Evolutionary conservation across 2,888 invertebrate species (phyloP), one percentile per base, ranked within the genome.

Genomic region (Vandiemenella viatica): DNA sequence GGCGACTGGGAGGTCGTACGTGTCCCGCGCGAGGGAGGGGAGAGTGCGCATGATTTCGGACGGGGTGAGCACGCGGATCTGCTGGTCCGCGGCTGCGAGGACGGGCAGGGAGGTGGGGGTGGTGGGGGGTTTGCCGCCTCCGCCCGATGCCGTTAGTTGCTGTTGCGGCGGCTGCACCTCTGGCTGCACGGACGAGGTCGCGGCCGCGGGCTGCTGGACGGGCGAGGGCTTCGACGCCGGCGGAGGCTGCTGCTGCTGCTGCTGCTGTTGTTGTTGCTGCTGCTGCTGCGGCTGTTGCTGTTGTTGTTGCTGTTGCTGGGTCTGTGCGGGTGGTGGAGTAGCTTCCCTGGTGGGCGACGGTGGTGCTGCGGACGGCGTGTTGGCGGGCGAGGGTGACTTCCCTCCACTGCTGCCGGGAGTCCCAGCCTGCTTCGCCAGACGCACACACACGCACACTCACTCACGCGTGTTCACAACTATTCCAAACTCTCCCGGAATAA

Each of bases 21-120:
- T 75, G 73, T 77, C 76, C 73, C 77, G 79, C 70, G 79, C 79
- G 70, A 85, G 79, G 69, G 83, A 83, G 68, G 87, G 86, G 73
- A 86, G 79, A 67, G 86, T 86, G 77, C 84, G 81, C 86, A 86
- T 86, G 70, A 87, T 86, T 79, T 87, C 86, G 62, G 84, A 84
- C 63, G 87, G 86, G 63, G 87, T 87, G 68, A 87, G 77, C 71
- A 86, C 86, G 69, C 86, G 80, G 70, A 86, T 86, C 72, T 84
- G 85, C 71, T 84, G 84, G 73, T 86, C 85, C 61, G 72, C 70
- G 73, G 43, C 43, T 18, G 22, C 32, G n/a, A 32, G 13, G 37
- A 45, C 16, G 41, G 41, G 2, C n/a, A 41, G 18, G 32, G 32
- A 32, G 49, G 52, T 37, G 47, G 48, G 16, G 53, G 50, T 16